Percentiles rank a stretch among this genome's conserved stretches.
These are phyloP conservation scores for Kryphioiulus occultus DNA, from an alignment of 2,888 invertebrate genomes.

Conservation along the genomic window DNA sequence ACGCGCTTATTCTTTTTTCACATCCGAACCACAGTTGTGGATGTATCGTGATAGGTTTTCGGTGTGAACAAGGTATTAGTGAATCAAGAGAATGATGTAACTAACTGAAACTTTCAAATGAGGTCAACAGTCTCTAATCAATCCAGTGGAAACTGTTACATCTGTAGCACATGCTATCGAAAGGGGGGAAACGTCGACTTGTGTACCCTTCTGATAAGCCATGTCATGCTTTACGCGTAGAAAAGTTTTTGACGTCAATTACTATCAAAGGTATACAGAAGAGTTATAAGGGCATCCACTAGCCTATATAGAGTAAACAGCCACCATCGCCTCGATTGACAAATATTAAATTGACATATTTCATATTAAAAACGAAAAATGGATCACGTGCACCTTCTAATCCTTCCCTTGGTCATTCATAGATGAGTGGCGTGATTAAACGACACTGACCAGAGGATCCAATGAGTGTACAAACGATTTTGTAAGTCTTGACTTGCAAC, in stretches of 20 bases:
- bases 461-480: not conserved
- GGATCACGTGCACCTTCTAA: not conserved
- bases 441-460: not conserved
- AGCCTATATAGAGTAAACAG: not conserved
- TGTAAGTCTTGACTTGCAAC: not conserved
- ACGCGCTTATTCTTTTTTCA: too few relatives aligned
- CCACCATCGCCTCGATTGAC: not conserved
- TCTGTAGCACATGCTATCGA: not conserved
- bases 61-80: too few relatives aligned
- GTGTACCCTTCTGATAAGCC: not conserved
- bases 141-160: not conserved
- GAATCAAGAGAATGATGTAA: not conserved
- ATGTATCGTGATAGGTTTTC: too few relatives aligned
- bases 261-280: not conserved
- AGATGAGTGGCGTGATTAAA: not conserved
- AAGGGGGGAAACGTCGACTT: not conserved
- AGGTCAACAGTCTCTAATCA: not conserved
- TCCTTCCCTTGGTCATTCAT: not conserved
- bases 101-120: not conserved
- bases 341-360: not conserved
- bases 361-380: not conserved
- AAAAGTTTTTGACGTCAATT: not conserved
- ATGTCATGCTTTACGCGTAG: not conserved
- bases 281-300: not conserved
- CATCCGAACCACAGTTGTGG: too few relatives aligned